Conservation (phyloP, 2,888 invertebrate species). For the Cordilura impudica region DNA sequence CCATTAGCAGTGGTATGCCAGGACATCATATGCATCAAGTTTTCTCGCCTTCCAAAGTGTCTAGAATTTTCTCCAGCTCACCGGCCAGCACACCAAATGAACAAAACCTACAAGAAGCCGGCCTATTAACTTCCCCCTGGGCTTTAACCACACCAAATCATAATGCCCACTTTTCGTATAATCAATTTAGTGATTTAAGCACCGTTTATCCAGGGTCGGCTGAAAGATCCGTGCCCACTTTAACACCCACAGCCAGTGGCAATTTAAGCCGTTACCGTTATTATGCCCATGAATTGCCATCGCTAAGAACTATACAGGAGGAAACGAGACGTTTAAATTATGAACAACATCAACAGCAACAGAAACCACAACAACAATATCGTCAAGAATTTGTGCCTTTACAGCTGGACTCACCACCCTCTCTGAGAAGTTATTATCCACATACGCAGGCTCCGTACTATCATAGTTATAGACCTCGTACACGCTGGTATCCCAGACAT, state of each 20-base stretch:
- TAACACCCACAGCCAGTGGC: constrained; percentile 84
- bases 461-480: constrained; percentile 80
- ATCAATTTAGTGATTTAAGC: constrained; percentile 87
- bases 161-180: constrained; percentile 77
- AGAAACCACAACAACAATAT: constrained; percentile 55
- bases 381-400: constrained; percentile 80
- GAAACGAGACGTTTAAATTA: constrained; percentile 81
- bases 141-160: constrained; percentile 79
- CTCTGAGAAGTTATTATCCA: constrained; percentile 79
- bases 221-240: constrained; percentile 85
- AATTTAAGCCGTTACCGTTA: constrained; percentile 77
- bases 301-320: constrained; percentile 85
- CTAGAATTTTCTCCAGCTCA: constrained; percentile 83
- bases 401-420: constrained; percentile 82
- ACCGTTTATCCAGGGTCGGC: constrained; percentile 90
- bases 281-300: constrained; percentile 86
- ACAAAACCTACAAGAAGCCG: constrained; percentile 56
- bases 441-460: constrained; percentile 74
- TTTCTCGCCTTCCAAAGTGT: constrained; percentile 76
- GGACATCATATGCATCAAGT: constrained; percentile 62
- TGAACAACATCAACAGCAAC: constrained; percentile 66
- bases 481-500: constrained; percentile 83
- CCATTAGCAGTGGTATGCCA: constrained; percentile 70
- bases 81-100: constrained; percentile 80
- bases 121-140: constrained; percentile 81